Evolutionary conservation across 2,888 invertebrate genomes (phyloP), one percentile per base, ranked within the genome.

Genomic region (Theodoxus fluviatilis): DNA sequence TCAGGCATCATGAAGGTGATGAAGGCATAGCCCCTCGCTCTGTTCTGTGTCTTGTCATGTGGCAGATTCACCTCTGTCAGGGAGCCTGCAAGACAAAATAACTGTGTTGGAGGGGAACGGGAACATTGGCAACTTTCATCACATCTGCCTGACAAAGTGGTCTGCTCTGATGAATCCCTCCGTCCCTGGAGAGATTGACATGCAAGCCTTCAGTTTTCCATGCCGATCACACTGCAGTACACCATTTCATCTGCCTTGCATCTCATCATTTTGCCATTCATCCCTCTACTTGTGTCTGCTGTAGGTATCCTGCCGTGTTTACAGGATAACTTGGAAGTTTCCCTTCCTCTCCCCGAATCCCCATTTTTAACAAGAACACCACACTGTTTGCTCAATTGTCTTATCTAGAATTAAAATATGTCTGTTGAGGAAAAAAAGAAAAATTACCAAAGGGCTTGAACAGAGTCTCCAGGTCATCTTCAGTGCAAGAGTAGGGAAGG

Each of bases 1-100:
- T 98, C 98, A 0, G 98, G 96, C 90, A 98, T 92, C 84, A 99
- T 89, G 85, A 92, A 99, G 0, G 96, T 95, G 0, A 98, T 90
- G 0, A 94, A 93, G 0, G 95, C 98, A 87, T 96, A 98, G 0
- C 98, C 97, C 88, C 97, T 97, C 18, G 92, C 90, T 85, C 93
- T 92, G 49, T 95, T 92, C 0, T 93, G 93, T 1, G 91, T 84
- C 68, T 90, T 89, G 86, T 98, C 98, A 69, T 98, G 91, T 0
- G 98, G 97, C 83, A 98, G 89, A 87, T 92, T 92, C 0, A 97
- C 90, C 87, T 98, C 97, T 0, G 94, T 90, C 47, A 98, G 80
- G 0, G 94, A 94, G 67, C 97, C 94, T 93, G 81, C 47, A 70
- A 66, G 1, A 55, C 22, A 63, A 69, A 18, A 59, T 35, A 4